Percentiles rank a stretch among this genome's conserved stretches.
Evolutionary conservation across 92 coral and sea anemone species (phyloP).

Genomic region (Porites divaricata): DNA sequence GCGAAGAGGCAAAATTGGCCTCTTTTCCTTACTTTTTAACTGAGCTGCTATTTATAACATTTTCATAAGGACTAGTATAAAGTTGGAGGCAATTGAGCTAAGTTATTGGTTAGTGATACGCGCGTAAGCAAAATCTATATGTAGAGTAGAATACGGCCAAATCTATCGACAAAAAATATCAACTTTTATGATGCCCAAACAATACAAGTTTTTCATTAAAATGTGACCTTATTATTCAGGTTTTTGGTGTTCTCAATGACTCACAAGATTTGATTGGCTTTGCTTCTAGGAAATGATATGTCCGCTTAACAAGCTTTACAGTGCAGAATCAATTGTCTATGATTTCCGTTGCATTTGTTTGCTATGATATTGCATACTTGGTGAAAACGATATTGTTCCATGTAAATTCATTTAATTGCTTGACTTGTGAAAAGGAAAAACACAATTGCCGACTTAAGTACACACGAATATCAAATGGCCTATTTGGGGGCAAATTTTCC

Average conservation of each 20-base stretch:
- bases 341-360: conserved; percentile 5
- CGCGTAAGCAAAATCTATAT: background rate
- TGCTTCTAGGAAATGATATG: conserved; percentile 15
- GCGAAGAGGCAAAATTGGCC: no score
- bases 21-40: no score
- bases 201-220: background rate
- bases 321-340: conserved; percentile 1
- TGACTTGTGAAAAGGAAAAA: background rate
- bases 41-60: no score
- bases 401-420: background rate
- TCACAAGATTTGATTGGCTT: background rate
- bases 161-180: background rate
- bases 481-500: background rate
- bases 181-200: background rate
- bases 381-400: conserved; percentile 11
- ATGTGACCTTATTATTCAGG: background rate
- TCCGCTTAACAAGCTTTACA: background rate
- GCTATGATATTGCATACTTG: background rate
- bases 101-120: background rate
- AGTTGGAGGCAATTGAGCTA: background rate
- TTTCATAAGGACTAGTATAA: background rate
- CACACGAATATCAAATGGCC: conserved; percentile 14
- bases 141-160: background rate
- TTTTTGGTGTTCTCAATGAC: background rate
- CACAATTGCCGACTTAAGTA: background rate